Base-by-base conservation (phyloP, 2,797 vertebrate species). In the Ctenosaura bakeri region DNA sequence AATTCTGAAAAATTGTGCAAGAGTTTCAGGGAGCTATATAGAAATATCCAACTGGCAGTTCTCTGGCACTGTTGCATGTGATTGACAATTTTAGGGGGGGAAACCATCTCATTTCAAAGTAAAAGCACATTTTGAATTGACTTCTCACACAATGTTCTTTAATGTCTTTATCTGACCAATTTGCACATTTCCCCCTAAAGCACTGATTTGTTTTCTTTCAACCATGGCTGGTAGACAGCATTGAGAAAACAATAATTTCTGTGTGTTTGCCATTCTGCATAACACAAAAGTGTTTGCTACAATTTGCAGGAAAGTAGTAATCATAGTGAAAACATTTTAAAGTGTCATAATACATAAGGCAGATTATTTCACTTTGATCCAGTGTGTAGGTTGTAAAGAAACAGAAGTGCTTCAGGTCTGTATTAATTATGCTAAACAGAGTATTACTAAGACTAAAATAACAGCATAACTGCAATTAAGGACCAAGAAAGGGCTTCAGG, bases 81-180 rank as follows among this genome's bases (percentile, higher is more conserved):
- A 86, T 7, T 73, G 85, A 73, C 59, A 87, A 71, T 18, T 83
- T 42, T 82, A 76, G 71, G 42, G 42, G 42, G 82, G 83, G 13
- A 83, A 87, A 66, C 29, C 64, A 73, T 79, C 38, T 80, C 46
- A 69, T 86, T 86, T 80, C 38, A 87, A 87, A 66, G 26, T 87
- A 38, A 74, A 83, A 74, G 29, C 54, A 86, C 46, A 59, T 90
- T 86, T 76, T 87, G 56, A 87, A 76, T 87, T 62, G 56, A 64
- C 32, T 83, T 82, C 85, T 83, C 42, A 54, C 69, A 83, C 69
- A 74, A 66, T 54, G 69, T 66, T 66, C 35, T 69, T 83, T 83
- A 77, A 90, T 87, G 80, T 77, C 56, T 78, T 87, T 87, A 90
- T 90, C 79, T 77, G 86, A 87, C 79, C 85, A 87, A 90, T 86